Conservation (phyloP, 2,888 invertebrate genomes). For the Eulithis testata region DNA sequence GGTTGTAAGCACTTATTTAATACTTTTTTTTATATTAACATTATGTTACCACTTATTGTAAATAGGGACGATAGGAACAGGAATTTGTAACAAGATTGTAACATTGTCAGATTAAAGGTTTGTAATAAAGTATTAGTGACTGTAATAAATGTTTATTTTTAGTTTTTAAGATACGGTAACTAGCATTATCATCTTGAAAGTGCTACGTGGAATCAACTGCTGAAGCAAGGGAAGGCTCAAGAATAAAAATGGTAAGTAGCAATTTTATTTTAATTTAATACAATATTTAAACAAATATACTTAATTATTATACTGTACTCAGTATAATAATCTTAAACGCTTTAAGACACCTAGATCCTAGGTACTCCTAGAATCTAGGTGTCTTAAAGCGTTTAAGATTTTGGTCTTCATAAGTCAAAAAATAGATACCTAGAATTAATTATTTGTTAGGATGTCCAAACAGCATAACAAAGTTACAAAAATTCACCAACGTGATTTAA, state of each 20-base stretch:
- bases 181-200: constrained; percentile 4
- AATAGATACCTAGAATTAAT: too few species aligned
- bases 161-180: constrained; percentile 23
- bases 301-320: too few species aligned
- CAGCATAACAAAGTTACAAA: too few species aligned
- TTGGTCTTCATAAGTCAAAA: too few species aligned
- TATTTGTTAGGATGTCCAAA: too few species aligned
- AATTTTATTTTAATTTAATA: background rate
- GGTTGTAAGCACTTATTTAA: constrained; percentile 71
- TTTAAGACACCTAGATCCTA: too few species aligned
- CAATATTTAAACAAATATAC: too few species aligned
- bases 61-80: constrained; percentile 58
- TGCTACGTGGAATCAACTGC: background rate
- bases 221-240: constrained; percentile 1
- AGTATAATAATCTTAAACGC: too few species aligned
- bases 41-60: constrained; percentile 77
- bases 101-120: constrained; percentile 48
- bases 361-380: too few species aligned
- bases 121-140: constrained; percentile 78
- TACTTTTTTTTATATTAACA: constrained; percentile 58
- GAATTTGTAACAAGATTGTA: constrained; percentile 50
- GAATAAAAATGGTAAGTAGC: constrained; percentile 11
- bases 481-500: too few species aligned
- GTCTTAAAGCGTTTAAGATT: too few species aligned
- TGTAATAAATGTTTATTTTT: constrained; percentile 53